Conservation (phyloP, 1,140 invertebrate species). For the Meloidogyne hapla region DNA sequence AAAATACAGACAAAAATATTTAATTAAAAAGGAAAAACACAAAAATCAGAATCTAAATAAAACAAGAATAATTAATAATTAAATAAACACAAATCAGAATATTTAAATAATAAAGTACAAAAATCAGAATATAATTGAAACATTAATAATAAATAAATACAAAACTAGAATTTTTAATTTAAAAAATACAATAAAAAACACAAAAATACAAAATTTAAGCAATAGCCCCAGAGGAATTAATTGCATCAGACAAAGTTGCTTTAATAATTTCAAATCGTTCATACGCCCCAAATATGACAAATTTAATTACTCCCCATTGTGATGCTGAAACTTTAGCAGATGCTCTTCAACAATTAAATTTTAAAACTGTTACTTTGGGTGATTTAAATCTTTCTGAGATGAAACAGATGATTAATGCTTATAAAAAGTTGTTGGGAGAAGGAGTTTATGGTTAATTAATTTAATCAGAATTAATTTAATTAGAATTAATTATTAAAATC, state of each 20-base stretch:
- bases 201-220: background rate
- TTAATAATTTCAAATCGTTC: slow-evolving; percentile 66
- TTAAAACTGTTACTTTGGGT: slow-evolving; percentile 67
- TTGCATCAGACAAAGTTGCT: slow-evolving; percentile 67
- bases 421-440: slow-evolving; percentile 64
- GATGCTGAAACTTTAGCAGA: slow-evolving; percentile 64
- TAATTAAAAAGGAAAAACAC: background rate
- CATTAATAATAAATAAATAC: background rate
- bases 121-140: too few relatives aligned
- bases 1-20: too few relatives aligned
- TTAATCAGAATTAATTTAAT: background rate
- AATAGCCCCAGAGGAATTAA: slow-evolving; percentile 35
- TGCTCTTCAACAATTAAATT: slow-evolving; percentile 63
- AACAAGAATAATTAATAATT: slow-evolving; percentile 7
- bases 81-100: slow-evolving; percentile 12
- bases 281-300: slow-evolving; percentile 63
- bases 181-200: background rate
- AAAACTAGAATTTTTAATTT: slow-evolving; percentile 21
- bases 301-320: slow-evolving; percentile 64
- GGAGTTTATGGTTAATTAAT: slow-evolving; percentile 65
- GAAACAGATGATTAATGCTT: slow-evolving; percentile 65
- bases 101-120: slow-evolving; percentile 8
- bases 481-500: slow-evolving; percentile 14
- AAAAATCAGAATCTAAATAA: slow-evolving; percentile 12
- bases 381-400: slow-evolving; percentile 66